phyloP scores from a whole-genome alignment of 2,113 vertebrate species.

The Campylorhamphus procurvoides region DNA sequence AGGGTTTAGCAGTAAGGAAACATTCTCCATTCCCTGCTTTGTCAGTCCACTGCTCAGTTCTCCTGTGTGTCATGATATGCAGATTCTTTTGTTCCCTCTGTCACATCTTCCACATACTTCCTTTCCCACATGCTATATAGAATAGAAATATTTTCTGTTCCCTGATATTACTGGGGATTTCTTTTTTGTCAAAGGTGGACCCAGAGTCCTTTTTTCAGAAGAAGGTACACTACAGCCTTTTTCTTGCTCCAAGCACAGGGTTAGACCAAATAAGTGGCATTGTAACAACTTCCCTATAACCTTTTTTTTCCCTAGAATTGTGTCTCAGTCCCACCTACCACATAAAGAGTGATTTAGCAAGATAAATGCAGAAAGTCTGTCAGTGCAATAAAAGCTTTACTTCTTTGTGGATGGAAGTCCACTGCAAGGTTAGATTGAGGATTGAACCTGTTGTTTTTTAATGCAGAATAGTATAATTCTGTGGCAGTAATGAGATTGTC shows the following conservation, averaged over 20 bases:
- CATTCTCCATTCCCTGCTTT: background rate
- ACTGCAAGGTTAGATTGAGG: background rate
- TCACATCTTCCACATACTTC: background rate
- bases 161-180: background rate
- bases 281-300: background rate
- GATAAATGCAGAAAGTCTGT: background rate
- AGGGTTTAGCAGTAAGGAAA: background rate
- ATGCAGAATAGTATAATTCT: background rate
- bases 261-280: background rate
- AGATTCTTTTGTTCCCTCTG: background rate
- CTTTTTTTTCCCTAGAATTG: background rate
- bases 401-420: background rate
- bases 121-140: background rate
- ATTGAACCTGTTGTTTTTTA: background rate
- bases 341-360: background rate
- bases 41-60: background rate
- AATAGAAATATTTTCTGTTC: constrained; percentile 8
- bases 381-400: background rate
- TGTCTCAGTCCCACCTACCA: background rate
- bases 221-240: background rate
- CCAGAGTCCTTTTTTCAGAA: background rate
- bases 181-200: background rate
- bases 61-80: background rate
- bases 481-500: background rate
- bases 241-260: background rate